Evolutionary conservation across 30 jellyfish, hydroid and myxozoan species (phyloP).

Genomic region (Aurelia sp.): DNA sequence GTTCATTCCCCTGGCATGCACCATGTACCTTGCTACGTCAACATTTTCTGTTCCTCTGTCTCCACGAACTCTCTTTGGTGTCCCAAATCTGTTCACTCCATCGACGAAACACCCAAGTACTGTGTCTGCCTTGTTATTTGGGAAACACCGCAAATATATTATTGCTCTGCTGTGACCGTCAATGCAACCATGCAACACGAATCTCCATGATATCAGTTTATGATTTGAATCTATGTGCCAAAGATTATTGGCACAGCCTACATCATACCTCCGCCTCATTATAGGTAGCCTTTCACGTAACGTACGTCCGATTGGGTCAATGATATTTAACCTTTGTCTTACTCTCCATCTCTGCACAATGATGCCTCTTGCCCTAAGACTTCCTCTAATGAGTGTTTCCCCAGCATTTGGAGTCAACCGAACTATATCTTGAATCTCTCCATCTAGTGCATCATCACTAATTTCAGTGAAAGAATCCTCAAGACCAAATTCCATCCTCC

Average conservation of each 20-base stretch:
- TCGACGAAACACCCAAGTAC: conserved; percentile 24
- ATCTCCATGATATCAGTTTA: conserved; percentile 31
- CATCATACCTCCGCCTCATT: no score
- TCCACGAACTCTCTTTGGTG: conserved; percentile 54
- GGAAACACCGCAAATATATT: not conserved
- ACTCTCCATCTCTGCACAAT: not conserved
- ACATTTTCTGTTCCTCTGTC: conserved; percentile 61
- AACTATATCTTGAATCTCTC: not conserved
- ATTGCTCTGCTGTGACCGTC: conserved; percentile 52
- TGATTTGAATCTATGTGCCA: no score
- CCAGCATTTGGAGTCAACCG: conserved; percentile 17
- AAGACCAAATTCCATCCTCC: conserved; percentile 8
- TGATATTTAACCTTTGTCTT: not conserved
- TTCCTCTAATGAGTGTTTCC: conserved; percentile 7
- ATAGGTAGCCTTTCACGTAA: no score
- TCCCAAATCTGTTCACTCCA: conserved; percentile 43
- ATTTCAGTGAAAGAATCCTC: conserved; percentile 5
- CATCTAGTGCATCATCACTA: conserved; percentile 1
- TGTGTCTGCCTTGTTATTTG: conserved; percentile 50
- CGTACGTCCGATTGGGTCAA: conserved; percentile 16
- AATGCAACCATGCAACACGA: conserved; percentile 53
- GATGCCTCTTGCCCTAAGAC: conserved; percentile 10
- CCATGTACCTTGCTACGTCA: conserved; percentile 55
- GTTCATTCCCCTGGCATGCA: conserved; percentile 10
- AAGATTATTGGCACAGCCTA: no score